Conservation (phyloP, 2,888 invertebrate genomes). For the Trachelus iudaicus region DNA sequence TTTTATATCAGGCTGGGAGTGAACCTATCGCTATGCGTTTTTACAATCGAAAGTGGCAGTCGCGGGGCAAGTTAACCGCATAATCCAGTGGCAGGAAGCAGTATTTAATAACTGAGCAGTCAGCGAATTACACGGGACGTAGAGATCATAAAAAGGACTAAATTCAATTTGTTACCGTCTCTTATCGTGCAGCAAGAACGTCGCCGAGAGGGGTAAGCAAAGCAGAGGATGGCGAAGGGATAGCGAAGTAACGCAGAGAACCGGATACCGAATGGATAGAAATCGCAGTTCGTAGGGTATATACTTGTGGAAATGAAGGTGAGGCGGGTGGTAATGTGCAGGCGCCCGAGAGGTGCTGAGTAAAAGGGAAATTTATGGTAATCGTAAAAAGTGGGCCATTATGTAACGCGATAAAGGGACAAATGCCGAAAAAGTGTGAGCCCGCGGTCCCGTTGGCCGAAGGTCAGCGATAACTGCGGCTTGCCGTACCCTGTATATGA, state of each 20-base stretch:
- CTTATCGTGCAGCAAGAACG: slow-evolving; percentile 30
- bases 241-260: too few relatives aligned
- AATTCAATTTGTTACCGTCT: slow-evolving; percentile 24
- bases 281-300: too few relatives aligned
- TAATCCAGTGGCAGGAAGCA: background rate
- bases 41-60: too few relatives aligned
- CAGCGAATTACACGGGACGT: background rate
- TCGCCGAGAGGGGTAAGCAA: slow-evolving; percentile 17
- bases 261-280: too few relatives aligned
- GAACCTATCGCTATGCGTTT: too few relatives aligned
- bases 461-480: slow-evolving; percentile 2
- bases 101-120: slow-evolving; percentile 1
- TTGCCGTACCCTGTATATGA: background rate
- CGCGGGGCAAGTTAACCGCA: background rate
- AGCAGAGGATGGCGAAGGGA: slow-evolving; percentile 7
- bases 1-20: too few relatives aligned
- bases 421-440: slow-evolving; percentile 26
- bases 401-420: slow-evolving; percentile 36
- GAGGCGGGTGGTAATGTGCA: slow-evolving; percentile 14
- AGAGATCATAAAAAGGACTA: slow-evolving; percentile 30
- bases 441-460: slow-evolving; percentile 1
- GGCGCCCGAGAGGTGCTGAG: slow-evolving; percentile 25
- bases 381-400: slow-evolving; percentile 44
- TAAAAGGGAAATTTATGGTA: slow-evolving; percentile 42
- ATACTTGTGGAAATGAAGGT: background rate